Evolutionary conservation across 2,888 invertebrate species (phyloP), one percentile per base, ranked within the genome.

Genomic region (Oxycera nigricornis): DNA sequence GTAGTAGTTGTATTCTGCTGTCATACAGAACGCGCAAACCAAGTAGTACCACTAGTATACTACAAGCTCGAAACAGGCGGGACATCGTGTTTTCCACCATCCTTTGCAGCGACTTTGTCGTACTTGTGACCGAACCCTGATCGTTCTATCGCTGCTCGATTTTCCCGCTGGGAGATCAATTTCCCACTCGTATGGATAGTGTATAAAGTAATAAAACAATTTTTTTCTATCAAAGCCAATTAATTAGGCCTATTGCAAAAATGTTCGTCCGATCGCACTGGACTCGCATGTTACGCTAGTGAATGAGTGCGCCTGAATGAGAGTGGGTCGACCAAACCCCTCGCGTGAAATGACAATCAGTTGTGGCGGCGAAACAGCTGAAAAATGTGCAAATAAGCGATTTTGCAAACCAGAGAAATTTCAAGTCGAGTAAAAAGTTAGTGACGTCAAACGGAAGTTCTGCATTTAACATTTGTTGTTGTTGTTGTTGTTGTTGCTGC

Each of bases 1-100:
- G 79, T 81, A 80, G 81, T 81, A 80, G 81, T 81, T 81, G 81
- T 81, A 79, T 81, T 81, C 79, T 80, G 80, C 80, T 80, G 80
- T 80, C 79, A 74, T 76, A 76, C 77, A 77, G 75, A 75, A 76
- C 77, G 78, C 77, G 75, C 76, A 73, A 77, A 59, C 76, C 73
- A 57, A 78, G 52, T 70, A 70, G 70, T 70, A 70, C 70, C 30
- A 70, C 52, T 65, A 65, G 65, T 35, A 30, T 65, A 65, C 65
- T 65, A 52, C 70, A 31, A 70, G 55, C 26, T 70, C 70, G 55
- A 70, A 70, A 70, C 70, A 31, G 70, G 70, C 55, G 70, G 2
- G 55, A 55, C 26, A 62, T 35, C 62, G 62, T 35, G 30, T 20
- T 50, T 30, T 46, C 50, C 50, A 68, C 52, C 24, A 50, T 68